Evolutionary conservation across 2,888 invertebrate genomes (phyloP), one percentile per base, ranked within the genome.

Genomic region (Nomada goodeniana): DNA sequence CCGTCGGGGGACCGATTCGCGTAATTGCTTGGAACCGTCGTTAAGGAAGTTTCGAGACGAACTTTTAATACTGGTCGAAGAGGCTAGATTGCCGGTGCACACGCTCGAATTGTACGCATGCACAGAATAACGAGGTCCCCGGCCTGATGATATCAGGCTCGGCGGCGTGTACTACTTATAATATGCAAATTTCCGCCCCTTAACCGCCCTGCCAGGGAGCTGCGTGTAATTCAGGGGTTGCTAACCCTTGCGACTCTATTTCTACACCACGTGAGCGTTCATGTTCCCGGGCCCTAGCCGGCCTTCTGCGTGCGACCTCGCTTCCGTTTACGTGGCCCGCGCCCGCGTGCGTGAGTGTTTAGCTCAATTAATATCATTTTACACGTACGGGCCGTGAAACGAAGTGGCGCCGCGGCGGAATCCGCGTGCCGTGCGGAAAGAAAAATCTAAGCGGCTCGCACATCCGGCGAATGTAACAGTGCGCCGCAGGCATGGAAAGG

Each of bases 131-230:
- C 92, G 92, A 92, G 92, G 92, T 90, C 89, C 89, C 87, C 76
- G 70, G 59, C 52, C 79, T 82, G 91, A 93, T 93, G 88, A 91
- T 93, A 93, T 93, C 93, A 89, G 89, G 67, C 86, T 79, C 83
- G 88, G 90, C 91, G 91, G 90, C 92, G 87, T 93, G 93, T 91
- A 92, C 92, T 93, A 93, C 93, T 93, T 93, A 93, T 92, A 93
- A 93, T 93, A 93, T 93, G 93, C 93, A 93, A 93, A 93, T 93
- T 91, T 87, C 82, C 86, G 86, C 88, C 87, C 86, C 86, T 84
- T 86, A 87, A 76, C 85, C 82, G 82, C 68, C 82, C 83, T 86
- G 80, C 77, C 79, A 71, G 87, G 84, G 82, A 87, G 68, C 88
- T 84, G 85, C 84, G 85, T 89, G 89, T 90, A 89, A 91, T 90